phyloP scores from a whole-genome alignment of 2,888 invertebrate species.

The Diadegma fenestrale region DNA sequence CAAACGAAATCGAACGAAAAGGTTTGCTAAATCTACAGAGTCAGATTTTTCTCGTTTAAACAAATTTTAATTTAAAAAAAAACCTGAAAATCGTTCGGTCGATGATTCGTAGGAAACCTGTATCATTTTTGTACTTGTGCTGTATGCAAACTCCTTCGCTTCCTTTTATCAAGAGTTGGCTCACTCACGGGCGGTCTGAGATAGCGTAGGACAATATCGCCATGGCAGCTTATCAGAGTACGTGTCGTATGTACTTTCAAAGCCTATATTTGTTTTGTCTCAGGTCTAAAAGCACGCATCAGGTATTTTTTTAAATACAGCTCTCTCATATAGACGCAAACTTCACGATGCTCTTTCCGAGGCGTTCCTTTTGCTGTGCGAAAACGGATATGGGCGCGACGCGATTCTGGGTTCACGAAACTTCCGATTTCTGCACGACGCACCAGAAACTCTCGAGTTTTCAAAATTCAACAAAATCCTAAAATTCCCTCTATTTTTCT shows the following conservation, averaged over 20 bases:
- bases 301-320: background rate
- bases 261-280: constrained; percentile 65
- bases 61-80: no score
- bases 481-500: background rate
- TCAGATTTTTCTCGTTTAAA: no score
- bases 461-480: background rate
- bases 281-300: constrained; percentile 44
- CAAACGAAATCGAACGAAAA: no score
- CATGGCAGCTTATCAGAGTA: constrained; percentile 61
- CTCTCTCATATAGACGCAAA: background rate
- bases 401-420: background rate
- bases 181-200: constrained; percentile 56
- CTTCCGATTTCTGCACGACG: background rate
- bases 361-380: constrained; percentile 23
- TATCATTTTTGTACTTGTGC: constrained; percentile 5
- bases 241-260: constrained; percentile 56
- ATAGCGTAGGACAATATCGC: constrained; percentile 62
- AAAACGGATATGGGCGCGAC: constrained; percentile 1
- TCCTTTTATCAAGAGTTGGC: constrained; percentile 52
- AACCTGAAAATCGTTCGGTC: constrained; percentile 15
- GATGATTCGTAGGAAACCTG: background rate
- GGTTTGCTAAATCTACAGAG: no score
- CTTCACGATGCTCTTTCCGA: background rate
- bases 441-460: background rate
- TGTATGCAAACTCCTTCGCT: constrained; percentile 36